Conservation (phyloP, 2,888 invertebrate genomes). For the Acanthacorydalis orientalis region DNA sequence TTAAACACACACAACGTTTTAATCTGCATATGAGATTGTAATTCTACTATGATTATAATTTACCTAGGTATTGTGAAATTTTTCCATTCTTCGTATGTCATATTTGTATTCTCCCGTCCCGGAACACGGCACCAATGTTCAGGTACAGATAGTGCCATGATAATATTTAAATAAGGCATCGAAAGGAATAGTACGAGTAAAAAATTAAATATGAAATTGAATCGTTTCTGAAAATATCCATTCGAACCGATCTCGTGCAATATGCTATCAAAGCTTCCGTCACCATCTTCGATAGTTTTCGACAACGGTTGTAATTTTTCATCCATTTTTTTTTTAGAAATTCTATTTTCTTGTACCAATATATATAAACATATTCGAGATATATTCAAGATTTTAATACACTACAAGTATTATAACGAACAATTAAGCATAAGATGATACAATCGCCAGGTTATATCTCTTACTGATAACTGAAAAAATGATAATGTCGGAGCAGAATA, state of each 20-base stretch:
- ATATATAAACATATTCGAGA: too few species aligned
- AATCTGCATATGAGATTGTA: too few species aligned
- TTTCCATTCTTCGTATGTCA: conserved; percentile 31
- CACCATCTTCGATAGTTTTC: conserved; percentile 8
- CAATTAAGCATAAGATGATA: too few species aligned
- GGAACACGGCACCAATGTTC: conserved; percentile 41
- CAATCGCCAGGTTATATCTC: too few species aligned
- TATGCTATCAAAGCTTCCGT: conserved; percentile 31
- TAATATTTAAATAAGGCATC: conserved; percentile 34
- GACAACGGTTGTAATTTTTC: conserved; percentile 5
- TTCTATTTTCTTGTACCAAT: too few species aligned
- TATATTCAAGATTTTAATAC: too few species aligned
- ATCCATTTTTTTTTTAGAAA: too few species aligned
- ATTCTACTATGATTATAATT: conserved; percentile 13
- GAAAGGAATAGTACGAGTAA: conserved; percentile 28
- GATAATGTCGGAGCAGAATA: too few species aligned
- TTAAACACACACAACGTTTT: too few species aligned
- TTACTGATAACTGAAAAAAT: too few species aligned
- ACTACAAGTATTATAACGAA: too few species aligned
- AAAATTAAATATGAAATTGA: conserved; percentile 30
- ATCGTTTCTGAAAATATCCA: conserved; percentile 33
- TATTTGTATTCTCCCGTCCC: conserved; percentile 28
- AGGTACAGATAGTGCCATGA: conserved; percentile 34
- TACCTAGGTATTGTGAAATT: conserved; percentile 33
- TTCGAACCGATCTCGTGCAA: conserved; percentile 32